phyloP scores from a whole-genome alignment of 1,140 invertebrate genomes.

The Eriocheir sinensis region DNA sequence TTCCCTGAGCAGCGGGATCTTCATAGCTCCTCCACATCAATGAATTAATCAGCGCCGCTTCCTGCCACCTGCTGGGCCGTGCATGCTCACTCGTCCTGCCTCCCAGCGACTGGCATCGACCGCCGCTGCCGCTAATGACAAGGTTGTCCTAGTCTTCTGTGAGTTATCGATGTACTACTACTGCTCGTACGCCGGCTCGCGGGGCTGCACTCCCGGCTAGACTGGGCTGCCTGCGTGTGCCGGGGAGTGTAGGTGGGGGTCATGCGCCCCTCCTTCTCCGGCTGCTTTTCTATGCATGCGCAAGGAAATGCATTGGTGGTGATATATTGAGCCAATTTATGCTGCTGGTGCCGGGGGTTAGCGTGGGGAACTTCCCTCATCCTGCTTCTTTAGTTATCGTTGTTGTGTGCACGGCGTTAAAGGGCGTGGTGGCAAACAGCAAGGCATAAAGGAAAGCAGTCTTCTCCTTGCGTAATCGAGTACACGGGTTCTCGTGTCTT shows the following conservation, averaged over 20 bases:
- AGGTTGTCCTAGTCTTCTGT: background rate
- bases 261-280: no score
- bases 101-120: background rate
- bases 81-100: constrained; percentile 24
- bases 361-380: background rate
- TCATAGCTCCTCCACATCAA: background rate
- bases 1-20: background rate
- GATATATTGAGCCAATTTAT: no score
- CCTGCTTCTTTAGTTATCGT: no score
- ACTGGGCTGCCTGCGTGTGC: background rate
- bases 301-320: background rate
- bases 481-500: no score
- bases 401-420: background rate
- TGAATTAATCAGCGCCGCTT: background rate
- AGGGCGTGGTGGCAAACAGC: background rate
- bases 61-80: background rate
- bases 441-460: background rate
- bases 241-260: no score
- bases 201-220: background rate
- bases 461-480: background rate
- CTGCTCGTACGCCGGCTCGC: background rate
- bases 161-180: constrained; percentile 2
- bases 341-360: no score
- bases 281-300: no score
- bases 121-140: background rate